Evolutionary conservation across 2,797 vertebrate genomes (phyloP), one percentile per base, ranked within the genome.

Genomic region (Coregonus ussuriensis): DNA sequence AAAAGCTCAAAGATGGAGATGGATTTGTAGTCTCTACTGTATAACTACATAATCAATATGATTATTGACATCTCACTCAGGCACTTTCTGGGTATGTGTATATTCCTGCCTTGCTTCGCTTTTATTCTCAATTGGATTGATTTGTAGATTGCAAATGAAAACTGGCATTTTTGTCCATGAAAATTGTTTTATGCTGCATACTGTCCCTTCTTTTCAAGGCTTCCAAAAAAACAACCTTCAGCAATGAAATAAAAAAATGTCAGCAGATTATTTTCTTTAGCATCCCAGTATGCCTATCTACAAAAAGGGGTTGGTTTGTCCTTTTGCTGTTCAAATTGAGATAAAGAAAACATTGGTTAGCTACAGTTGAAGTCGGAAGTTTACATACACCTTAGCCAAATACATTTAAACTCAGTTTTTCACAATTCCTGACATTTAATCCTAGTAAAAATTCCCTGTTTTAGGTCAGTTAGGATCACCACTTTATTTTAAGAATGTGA

Each of bases 1-100:
- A 74, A 52, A 74, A 25, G 21, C 74, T 41, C 14, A 37, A 62
- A 47, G 37, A 79, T 74, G 54, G 77, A 79, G 65, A 74, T 51
- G 9, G 72, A 74, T 79, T 70, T 62, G 66, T 4, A 16, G 21
- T n/a, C 66, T 69, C 15, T 35, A 70, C 66, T 62, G 15, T 13
- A 4, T 51, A 4, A 33, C 41, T 62, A 63, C 35, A 15, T 18
- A 35, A 79, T 79, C 72, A 35, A 79, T 79, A 62, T 51, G 72
- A 79, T 71, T 63, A 74, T 74, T 74, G 77, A 71, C 53, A 71
- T 51, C 33, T 70, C 62, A 51, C 59, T 66, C 6, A 0, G 31
- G 52, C n/a, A 0, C 21, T 76, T 69, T 76, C n/a, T 41, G 9
- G 6, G 13, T 70, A 70, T 76, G 31, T 74, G 41, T 74, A 15